Base-by-base conservation (phyloP, 2,888 invertebrate genomes). In the Philhelius pedissequus region DNA sequence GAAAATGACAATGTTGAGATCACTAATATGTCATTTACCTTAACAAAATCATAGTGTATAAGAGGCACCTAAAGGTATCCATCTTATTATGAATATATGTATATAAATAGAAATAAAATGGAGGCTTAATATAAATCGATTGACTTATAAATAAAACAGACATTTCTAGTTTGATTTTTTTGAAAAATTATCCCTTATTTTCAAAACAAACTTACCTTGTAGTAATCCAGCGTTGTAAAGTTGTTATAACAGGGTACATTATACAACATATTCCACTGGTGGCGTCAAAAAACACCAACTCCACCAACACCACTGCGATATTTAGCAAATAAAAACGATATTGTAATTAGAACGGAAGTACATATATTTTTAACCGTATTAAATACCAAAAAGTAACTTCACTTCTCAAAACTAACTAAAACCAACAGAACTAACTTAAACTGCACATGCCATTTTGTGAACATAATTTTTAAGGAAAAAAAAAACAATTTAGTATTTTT, bases 201-300 rank as follows among this genome's bases (percentile, higher is more conserved):
- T 0, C 9, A 52, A 56, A 54, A 45, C 1, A 35, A 64, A 76
- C 89, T 89, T 86, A 91, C 91, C 90, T 91, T 91, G 89, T 90
- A 91, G 89, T 91, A 91, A 90, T 91, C 91, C 91, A 91, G 91
- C 86, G 91, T 90, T 89, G 91, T 89, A 89, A 90, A 90, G 87
- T 91, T 91, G 88, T 91, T 91, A 89, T 89, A 91, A 86, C 90
- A 90, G 87, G 91, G 89, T 87, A 91, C 91, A 91, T 91, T 91
- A 90, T 91, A 91, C 90, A 91, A 91, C 91, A 91, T 91, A 90
- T 89, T 90, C 88, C 88, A 87, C 66, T 62, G 52, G 38, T 40
- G 40, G 64, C 22, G 62, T 54, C 52, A 62, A 43, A 13, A 27
- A 58, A 43, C 78, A 56, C 80, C 58, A 50, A 20, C 18, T 13